Conservation (phyloP, 2,113 vertebrate genomes). For the Perca flavescens region DNA sequence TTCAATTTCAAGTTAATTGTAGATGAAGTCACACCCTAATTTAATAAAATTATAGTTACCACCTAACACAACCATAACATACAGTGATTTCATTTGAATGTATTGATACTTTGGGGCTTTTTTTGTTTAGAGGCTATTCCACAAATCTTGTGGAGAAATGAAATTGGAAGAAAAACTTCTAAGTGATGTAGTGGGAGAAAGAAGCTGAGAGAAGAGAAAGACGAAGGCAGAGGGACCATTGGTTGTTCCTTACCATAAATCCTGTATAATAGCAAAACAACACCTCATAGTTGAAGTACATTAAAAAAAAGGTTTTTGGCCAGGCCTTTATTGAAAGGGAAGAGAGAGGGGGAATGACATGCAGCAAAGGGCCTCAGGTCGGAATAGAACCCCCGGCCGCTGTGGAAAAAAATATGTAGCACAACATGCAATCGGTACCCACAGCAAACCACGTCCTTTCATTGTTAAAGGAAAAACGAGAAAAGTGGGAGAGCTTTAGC, state of each 20-base stretch:
- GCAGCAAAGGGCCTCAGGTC: too few species aligned
- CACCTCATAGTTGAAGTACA: background rate
- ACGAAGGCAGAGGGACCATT: background rate
- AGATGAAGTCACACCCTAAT: background rate
- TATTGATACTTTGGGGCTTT: background rate
- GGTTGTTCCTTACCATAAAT: background rate
- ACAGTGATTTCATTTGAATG: background rate
- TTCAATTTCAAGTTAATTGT: background rate
- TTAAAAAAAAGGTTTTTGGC: background rate
- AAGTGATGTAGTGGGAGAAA: background rate
- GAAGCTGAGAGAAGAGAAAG: background rate
- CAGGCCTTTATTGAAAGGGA: too few species aligned
- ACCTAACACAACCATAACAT: background rate
- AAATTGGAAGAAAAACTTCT: background rate
- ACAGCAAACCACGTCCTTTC: slow-evolving; percentile 16
- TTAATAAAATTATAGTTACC: background rate
- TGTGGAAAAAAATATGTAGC: slow-evolving; percentile 9
- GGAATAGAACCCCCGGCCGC: too few species aligned
- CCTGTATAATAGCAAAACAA: background rate
- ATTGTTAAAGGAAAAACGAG: slow-evolving; percentile 10
- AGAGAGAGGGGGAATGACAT: too few species aligned
- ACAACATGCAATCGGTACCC: slow-evolving; percentile 10
- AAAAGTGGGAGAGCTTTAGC: background rate
- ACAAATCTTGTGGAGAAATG: background rate
- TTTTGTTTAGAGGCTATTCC: background rate